A percentile compares a stretch with the other conserved stretches of the same genome.
Conservation (phyloP, 2,113 vertebrate species). For the Tachysurus vachellii region DNA sequence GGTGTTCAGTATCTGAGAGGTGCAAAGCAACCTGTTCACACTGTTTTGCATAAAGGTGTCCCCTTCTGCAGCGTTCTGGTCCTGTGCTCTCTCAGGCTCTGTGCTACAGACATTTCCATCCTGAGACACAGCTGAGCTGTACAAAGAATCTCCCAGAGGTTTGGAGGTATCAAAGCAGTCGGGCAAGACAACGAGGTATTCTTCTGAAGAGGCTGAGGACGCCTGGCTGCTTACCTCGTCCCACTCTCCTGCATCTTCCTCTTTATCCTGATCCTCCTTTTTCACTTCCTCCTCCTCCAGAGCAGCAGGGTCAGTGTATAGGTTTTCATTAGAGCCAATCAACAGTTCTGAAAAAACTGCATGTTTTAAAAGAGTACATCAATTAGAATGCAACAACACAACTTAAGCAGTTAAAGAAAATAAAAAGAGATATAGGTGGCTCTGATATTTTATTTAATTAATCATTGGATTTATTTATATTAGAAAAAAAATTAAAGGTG, state of each 20-base stretch:
- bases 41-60: slow-evolving; percentile 56
- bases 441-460: neutral
- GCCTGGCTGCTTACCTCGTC: slow-evolving; percentile 91
- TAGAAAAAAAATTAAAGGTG: neutral
- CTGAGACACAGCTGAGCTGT: slow-evolving; percentile 89
- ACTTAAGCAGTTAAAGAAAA: neutral
- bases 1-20: slow-evolving; percentile 78
- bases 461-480: neutral
- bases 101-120: slow-evolving; percentile 64
- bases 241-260: slow-evolving; percentile 74
- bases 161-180: slow-evolving; percentile 97
- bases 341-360: slow-evolving; percentile 40
- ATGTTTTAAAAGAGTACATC: neutral
- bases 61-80: slow-evolving; percentile 37
- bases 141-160: slow-evolving; percentile 91
- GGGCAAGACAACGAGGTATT: slow-evolving; percentile 92
- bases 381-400: neutral
- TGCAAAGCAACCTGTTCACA: slow-evolving; percentile 71
- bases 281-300: slow-evolving; percentile 47
- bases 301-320: slow-evolving; percentile 47
- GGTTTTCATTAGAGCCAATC: slow-evolving; percentile 57
- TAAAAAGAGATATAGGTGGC: neutral
- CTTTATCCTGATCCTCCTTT: slow-evolving; percentile 60
- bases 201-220: slow-evolving; percentile 89
- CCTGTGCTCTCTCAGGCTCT: slow-evolving; percentile 44